A percentile compares a stretch with the other conserved stretches of the same genome.
Conservation (phyloP, 2,113 vertebrate species). For the Polypterus senegalus region DNA sequence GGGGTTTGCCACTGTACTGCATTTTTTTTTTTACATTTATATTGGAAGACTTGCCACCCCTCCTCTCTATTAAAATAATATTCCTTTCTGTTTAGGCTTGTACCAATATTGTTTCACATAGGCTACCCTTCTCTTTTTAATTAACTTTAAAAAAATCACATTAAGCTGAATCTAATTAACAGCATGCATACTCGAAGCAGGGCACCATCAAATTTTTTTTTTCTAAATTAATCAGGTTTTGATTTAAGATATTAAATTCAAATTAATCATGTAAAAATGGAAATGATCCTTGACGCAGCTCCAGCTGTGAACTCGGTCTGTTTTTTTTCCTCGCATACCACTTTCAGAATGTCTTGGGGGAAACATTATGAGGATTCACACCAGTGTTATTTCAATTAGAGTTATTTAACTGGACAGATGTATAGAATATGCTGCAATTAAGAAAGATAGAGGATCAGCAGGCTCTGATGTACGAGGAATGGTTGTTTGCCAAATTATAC, state of each 20-base stretch:
- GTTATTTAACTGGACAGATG: slow-evolving; percentile 78
- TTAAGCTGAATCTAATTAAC: slow-evolving; percentile 84
- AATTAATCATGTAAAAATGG: slow-evolving; percentile 91
- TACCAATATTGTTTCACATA: slow-evolving; percentile 62
- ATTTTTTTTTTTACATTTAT: no score
- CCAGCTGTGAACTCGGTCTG: slow-evolving; percentile 78
- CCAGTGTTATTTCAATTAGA: slow-evolving; percentile 78
- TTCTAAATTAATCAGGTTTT: slow-evolving; percentile 95
- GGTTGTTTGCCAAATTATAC: slow-evolving; percentile 4
- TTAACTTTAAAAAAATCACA: slow-evolving; percentile 69
- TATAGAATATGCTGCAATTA: slow-evolving; percentile 69
- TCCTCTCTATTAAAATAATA: slow-evolving; percentile 17
- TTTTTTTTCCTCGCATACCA: slow-evolving; percentile 58
- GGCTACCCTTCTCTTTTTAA: slow-evolving; percentile 67
- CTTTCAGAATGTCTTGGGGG: slow-evolving; percentile 62
- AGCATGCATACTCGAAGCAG: slow-evolving; percentile 83
- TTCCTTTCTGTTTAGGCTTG: slow-evolving; percentile 41
- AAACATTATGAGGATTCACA: slow-evolving; percentile 64
- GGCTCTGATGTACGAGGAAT: slow-evolving; percentile 8
- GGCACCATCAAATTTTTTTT: slow-evolving; percentile 78
- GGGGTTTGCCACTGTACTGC: no score
- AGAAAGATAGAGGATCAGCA: slow-evolving; percentile 34
- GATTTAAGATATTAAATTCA: slow-evolving; percentile 96
- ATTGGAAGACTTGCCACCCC: background rate
- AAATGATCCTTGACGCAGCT: slow-evolving; percentile 84